Evolutionary conservation across 2,888 invertebrate genomes (phyloP).

Genomic region (Aphidius colemani): DNA sequence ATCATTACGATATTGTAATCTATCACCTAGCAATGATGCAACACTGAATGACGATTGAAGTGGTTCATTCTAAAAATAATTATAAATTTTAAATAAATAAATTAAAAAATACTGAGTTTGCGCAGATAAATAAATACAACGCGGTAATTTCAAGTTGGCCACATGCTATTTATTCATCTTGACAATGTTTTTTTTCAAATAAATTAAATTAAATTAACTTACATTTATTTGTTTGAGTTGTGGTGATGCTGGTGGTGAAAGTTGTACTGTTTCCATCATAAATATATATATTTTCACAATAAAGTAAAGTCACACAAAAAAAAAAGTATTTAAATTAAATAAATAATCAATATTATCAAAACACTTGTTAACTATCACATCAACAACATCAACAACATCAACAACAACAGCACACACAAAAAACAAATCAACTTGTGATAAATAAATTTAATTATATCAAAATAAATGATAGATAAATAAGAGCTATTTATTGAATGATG

Average conservation of each 20-base stretch:
- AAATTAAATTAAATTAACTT: background rate
- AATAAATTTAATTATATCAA: slow-evolving; percentile 24
- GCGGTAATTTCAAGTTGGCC: slow-evolving; percentile 5
- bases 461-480: slow-evolving; percentile 31
- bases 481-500: slow-evolving; percentile 26
- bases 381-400: too few species aligned
- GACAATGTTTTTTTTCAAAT: background rate
- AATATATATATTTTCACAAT: slow-evolving; percentile 2
- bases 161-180: background rate
- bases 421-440: slow-evolving; percentile 1
- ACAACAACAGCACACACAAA: background rate
- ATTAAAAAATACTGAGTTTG: slow-evolving; percentile 21
- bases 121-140: slow-evolving; percentile 12
- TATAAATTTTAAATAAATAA: slow-evolving; percentile 6
- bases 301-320: background rate
- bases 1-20: slow-evolving; percentile 36
- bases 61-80: slow-evolving; percentile 45
- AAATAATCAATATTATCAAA: background rate
- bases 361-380: background rate
- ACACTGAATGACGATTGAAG: slow-evolving; percentile 55
- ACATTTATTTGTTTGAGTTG: slow-evolving; percentile 44
- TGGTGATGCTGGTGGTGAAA: slow-evolving; percentile 58
- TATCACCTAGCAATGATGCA: slow-evolving; percentile 54
- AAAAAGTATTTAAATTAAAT: background rate
- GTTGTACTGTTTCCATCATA: slow-evolving; percentile 46